These are phyloP conservation scores for Euplexia lucipara DNA, from an alignment of 2,888 invertebrate species.

Conservation along the genomic window DNA sequence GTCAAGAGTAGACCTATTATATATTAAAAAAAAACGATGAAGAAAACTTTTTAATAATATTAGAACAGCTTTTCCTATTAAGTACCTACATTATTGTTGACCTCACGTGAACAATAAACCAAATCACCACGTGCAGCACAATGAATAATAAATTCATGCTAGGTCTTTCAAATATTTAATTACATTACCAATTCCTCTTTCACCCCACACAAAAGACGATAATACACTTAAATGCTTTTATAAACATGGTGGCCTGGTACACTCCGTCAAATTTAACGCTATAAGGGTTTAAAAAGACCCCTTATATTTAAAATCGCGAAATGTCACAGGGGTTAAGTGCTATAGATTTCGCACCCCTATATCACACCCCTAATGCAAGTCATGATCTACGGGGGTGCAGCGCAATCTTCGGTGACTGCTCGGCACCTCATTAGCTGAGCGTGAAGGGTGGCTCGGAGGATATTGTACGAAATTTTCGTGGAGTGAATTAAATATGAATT, in stretches of 20 bases:
- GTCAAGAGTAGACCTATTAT: too few relatives aligned
- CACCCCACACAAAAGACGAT: slow-evolving; percentile 42
- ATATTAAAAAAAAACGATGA: not conserved
- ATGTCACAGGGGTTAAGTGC: slow-evolving; percentile 61
- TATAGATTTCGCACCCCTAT: slow-evolving; percentile 63
- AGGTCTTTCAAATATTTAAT: slow-evolving; percentile 54
- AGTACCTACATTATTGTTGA: not conserved
- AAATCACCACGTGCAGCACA: slow-evolving; percentile 14
- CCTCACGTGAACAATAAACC: slow-evolving; percentile 1
- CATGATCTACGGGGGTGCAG: slow-evolving; percentile 68
- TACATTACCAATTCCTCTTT: slow-evolving; percentile 51
- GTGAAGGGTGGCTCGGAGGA: slow-evolving; percentile 52
- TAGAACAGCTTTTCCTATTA: not conserved
- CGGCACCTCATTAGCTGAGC: slow-evolving; percentile 64
- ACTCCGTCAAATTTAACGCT: slow-evolving; percentile 52
- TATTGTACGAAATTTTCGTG: slow-evolving; percentile 63
- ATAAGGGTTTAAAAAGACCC: slow-evolving; percentile 35
- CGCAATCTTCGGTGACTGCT: slow-evolving; percentile 52
- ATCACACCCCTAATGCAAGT: slow-evolving; percentile 61
- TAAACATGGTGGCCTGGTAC: slow-evolving; percentile 48
- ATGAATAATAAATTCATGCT: slow-evolving; percentile 28
- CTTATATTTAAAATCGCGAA: slow-evolving; percentile 52
- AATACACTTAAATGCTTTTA: slow-evolving; percentile 59
- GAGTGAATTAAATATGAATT: slow-evolving; percentile 56
- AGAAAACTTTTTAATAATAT: not conserved